phyloP scores from a whole-genome alignment of 2,888 invertebrate genomes.

The Thecocarcelia acutangulata region DNA sequence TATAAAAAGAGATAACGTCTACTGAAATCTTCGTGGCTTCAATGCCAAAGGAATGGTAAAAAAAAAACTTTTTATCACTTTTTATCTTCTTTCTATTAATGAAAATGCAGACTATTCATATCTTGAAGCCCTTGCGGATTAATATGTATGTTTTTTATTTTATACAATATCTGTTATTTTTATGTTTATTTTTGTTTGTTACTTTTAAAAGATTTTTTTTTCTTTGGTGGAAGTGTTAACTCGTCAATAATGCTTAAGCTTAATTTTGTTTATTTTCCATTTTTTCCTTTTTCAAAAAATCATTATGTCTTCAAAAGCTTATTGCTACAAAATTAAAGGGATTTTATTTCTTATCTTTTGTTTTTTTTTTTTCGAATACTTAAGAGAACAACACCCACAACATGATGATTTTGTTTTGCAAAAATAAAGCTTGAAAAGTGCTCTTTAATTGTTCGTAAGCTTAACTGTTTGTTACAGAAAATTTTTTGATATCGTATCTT shows the following conservation, averaged over 20 bases:
- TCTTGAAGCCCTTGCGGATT: conserved; percentile 42
- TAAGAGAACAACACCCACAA: too few relatives aligned
- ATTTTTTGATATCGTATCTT: too few relatives aligned
- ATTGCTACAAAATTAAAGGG: conserved; percentile 23
- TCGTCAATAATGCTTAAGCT: conserved; percentile 65
- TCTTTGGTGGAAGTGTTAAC: conserved; percentile 64
- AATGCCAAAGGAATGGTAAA: too few relatives aligned
- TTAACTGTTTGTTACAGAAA: too few relatives aligned
- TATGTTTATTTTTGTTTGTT: conserved; percentile 19
- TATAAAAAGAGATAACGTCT: too few relatives aligned
- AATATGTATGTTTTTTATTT: conserved; percentile 63
- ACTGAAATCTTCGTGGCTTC: too few relatives aligned
- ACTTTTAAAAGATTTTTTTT: conserved; percentile 6
- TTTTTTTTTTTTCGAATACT: background rate
- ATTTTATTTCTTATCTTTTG: conserved; percentile 1
- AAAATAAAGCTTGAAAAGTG: too few relatives aligned
- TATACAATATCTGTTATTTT: conserved; percentile 55
- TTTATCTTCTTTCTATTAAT: background rate
- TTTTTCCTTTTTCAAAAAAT: conserved; percentile 27
- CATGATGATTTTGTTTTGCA: too few relatives aligned
- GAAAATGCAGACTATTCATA: conserved; percentile 11
- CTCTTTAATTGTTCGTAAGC: too few relatives aligned
- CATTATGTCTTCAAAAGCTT: conserved; percentile 40
- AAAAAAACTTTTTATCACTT: background rate
- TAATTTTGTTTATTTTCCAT: conserved; percentile 49